Evolutionary conservation across 2,888 invertebrate genomes (phyloP), one percentile per base, ranked within the genome.

Genomic region (Acanthacorydalis orientalis): DNA sequence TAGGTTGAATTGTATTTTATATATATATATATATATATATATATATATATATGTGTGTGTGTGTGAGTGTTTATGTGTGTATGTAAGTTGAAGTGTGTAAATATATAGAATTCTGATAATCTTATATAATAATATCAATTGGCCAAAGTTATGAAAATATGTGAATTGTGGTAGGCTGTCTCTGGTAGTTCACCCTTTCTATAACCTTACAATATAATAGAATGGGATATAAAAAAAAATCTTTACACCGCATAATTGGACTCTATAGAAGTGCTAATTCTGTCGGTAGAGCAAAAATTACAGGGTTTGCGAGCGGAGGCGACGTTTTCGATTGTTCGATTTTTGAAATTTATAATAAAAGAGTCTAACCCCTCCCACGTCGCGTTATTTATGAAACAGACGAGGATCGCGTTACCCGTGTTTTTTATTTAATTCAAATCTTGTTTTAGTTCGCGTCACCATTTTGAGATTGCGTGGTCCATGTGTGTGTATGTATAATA

Each of bases 251-350:
- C 40, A 46, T 46, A 46, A 46, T 46, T 46, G 46, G 46, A 39
- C 46, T 40, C 46, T 40, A 46, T 46, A 46, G 31, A 46, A 46
- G 46, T 46, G 46, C 46, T 46, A 46, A 46, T 46, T 46, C 46
- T 23, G 46, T 46, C 46, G 46, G 46, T 40, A 46, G 39, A 15
- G 39, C 40, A 46, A 31, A 46, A 46, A 46, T 46, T 46, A 46
- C 39, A 46, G 46, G 23, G 23, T 23, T 23, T 23, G 23, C 23
- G 23, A 23, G 23, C 23, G 23, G 23, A 23, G 23, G 23, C 23
- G 23, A 23, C 23, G 23, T 23, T 23, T 42, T 42, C 42, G 23
- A 42, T 42, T 42, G 42, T 42, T 42, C 16, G 42, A 42, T 42
- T 16, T 42, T 42, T 42, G 42, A 42, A 42, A 42, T 42, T 42